These are phyloP conservation scores for Ladona fulva DNA, from an alignment of 1,140 invertebrate species.

Conservation along the genomic window DNA sequence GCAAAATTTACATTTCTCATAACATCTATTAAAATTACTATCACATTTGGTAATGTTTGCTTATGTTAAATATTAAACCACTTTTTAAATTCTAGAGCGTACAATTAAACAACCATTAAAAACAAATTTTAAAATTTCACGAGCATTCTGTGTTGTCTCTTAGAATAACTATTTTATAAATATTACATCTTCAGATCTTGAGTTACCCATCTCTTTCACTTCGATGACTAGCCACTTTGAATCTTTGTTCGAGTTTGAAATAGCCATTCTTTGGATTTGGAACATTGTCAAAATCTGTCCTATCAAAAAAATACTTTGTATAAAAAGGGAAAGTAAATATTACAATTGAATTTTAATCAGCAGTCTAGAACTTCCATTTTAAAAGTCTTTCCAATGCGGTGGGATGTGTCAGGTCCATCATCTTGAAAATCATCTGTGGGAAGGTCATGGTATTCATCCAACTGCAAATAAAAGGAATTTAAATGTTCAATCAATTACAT, in stretches of 20 bases:
- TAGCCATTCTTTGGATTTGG: background rate
- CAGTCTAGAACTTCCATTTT: constrained; percentile 6
- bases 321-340: background rate
- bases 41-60: too few relatives aligned
- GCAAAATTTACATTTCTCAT: too few relatives aligned
- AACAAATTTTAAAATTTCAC: constrained; percentile 4
- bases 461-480: background rate
- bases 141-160: background rate
- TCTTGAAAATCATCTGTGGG: background rate
- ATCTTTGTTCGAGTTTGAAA: background rate
- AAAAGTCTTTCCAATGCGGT: constrained; percentile 1
- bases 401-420: background rate
- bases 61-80: too few relatives aligned
- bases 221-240: background rate
- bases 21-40: too few relatives aligned
- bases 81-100: too few relatives aligned
- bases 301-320: constrained; percentile 9
- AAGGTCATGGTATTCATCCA: background rate
- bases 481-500: too few relatives aligned
- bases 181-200: background rate
- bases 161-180: background rate
- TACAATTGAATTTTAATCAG: background rate
- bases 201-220: background rate
- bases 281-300: background rate
- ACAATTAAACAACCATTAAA: background rate